These are phyloP conservation scores for Macropodus opercularis DNA, from an alignment of 2,797 vertebrate genomes.

Conservation along the genomic window DNA sequence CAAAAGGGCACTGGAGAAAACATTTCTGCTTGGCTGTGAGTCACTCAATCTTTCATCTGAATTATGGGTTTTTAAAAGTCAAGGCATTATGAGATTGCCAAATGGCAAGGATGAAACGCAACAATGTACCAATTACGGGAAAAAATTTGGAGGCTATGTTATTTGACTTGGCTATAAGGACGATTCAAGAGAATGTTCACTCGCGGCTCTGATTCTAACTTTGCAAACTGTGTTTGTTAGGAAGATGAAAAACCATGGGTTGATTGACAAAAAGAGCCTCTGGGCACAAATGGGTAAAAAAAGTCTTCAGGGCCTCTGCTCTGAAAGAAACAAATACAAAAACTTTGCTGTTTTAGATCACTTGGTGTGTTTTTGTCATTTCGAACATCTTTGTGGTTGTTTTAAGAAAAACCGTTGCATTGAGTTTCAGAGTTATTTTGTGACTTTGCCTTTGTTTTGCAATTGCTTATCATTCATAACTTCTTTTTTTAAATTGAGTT, in stretches of 20 bases:
- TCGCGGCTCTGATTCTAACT: constrained; percentile 8
- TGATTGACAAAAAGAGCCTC: no score
- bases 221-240: constrained; percentile 9
- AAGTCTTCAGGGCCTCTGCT: no score
- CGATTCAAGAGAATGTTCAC: constrained; percentile 14
- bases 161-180: constrained; percentile 24
- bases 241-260: background rate
- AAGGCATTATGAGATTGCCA: constrained; percentile 66
- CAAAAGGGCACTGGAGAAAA: constrained; percentile 76
- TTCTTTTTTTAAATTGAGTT: no score
- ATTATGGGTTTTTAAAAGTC: constrained; percentile 77
- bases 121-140: constrained; percentile 61
- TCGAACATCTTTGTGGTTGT: no score
- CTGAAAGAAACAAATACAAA: no score
- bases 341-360: no score
- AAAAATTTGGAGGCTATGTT: constrained; percentile 39
- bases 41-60: constrained; percentile 72
- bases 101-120: constrained; percentile 64
- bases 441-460: no score
- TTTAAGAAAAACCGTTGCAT: no score
- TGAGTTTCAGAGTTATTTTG: no score
- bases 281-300: no score
- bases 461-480: no score
- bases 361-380: no score
- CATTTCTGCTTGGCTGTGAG: constrained; percentile 56